Conservation (phyloP, 2,797 vertebrate genomes). For the Enoplosus armatus region DNA sequence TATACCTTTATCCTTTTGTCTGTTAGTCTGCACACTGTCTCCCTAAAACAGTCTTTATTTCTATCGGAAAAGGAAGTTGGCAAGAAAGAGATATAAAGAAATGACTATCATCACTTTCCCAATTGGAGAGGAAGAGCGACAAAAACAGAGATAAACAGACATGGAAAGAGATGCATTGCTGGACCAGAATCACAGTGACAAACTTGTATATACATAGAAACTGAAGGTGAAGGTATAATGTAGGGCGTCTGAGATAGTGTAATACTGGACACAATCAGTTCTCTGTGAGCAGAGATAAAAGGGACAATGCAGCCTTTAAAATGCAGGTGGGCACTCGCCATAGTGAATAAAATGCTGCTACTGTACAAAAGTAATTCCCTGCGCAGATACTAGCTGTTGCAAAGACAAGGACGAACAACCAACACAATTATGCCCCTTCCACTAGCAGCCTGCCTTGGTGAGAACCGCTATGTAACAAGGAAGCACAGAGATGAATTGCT, state of each 20-base stretch:
- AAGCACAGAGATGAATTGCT: conserved; percentile 66
- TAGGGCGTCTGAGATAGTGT: conserved; percentile 39
- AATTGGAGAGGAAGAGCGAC: not conserved
- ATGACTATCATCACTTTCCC: conserved; percentile 19
- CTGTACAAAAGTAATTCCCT: conserved; percentile 60
- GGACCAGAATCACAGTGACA: not conserved
- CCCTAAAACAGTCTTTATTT: conserved; percentile 9
- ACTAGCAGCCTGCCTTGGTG: conserved; percentile 66
- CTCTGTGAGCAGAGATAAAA: conserved; percentile 39
- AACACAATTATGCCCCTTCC: conserved; percentile 70
- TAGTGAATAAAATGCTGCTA: conserved; percentile 42
- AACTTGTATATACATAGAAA: conserved; percentile 35
- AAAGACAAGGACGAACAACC: conserved; percentile 62
- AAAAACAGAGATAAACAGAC: not conserved
- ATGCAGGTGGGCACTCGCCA: conserved; percentile 36
- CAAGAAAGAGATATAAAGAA: not conserved
- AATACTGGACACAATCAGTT: conserved; percentile 51
- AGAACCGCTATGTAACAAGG: conserved; percentile 51
- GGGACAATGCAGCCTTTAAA: conserved; percentile 33
- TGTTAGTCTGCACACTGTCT: not conserved
- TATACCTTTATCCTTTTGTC: conserved; percentile 12
- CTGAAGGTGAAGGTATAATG: conserved; percentile 35
- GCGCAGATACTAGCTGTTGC: conserved; percentile 38
- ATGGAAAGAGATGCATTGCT: conserved; percentile 15
- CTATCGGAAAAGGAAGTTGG: conserved; percentile 31